Evolutionary conservation across 2,888 invertebrate species (phyloP).

Genomic region (Drepanosiphum platanoidis): DNA sequence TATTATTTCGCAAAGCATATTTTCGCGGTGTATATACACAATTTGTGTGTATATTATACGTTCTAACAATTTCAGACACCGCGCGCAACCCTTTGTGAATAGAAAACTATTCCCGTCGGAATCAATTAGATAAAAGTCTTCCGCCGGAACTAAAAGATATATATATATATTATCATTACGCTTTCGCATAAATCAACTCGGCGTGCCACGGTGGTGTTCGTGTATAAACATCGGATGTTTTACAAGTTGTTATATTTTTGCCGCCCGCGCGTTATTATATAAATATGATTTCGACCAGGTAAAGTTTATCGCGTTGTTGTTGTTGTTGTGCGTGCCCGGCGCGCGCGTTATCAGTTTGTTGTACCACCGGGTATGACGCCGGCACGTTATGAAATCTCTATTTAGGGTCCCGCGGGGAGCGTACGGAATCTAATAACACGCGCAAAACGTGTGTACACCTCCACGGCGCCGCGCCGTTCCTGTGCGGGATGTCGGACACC

Average conservation of each 20-base stretch:
- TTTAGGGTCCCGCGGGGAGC: conserved; percentile 19
- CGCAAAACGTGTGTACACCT: too few species aligned
- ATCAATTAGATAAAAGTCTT: conserved; percentile 16
- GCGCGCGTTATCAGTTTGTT: too few species aligned
- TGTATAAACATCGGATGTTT: neutral
- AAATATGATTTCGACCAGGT: conserved; percentile 18
- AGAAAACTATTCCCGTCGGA: conserved; percentile 13
- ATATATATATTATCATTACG: too few species aligned
- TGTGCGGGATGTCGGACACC: neutral
- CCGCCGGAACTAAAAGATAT: neutral
- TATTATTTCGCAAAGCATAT: too few species aligned
- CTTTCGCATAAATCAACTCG: conserved; percentile 8
- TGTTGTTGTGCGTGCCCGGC: too few species aligned
- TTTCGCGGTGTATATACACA: too few species aligned
- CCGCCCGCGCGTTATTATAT: neutral
- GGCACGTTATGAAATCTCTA: conserved; percentile 5
- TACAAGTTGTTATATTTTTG: conserved; percentile 22
- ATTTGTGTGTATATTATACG: neutral
- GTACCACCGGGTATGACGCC: too few species aligned
- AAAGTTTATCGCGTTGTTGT: neutral
- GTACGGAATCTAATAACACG: conserved; percentile 6
- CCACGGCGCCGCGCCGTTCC: too few species aligned
- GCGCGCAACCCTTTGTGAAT: too few species aligned
- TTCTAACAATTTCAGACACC: neutral
- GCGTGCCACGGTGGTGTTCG: neutral